phyloP scores from a whole-genome alignment of 2,113 vertebrate genomes.

The Anarrhichthys ocellatus region DNA sequence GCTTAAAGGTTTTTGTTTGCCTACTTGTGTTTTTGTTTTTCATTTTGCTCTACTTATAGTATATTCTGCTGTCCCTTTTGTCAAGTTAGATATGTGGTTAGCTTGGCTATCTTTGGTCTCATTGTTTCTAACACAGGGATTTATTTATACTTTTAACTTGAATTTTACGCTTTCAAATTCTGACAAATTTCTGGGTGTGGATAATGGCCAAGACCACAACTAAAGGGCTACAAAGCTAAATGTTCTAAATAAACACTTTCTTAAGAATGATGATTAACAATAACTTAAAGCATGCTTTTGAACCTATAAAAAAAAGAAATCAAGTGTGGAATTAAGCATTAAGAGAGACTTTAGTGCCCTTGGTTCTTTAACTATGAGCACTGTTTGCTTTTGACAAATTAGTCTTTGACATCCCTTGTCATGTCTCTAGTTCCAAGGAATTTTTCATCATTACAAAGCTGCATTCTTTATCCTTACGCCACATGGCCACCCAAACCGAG shows the following conservation, averaged over 20 bases:
- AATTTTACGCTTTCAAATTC: conserved; percentile 30
- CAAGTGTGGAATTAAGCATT: conserved; percentile 44
- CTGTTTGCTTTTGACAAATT: conserved; percentile 48
- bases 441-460: conserved; percentile 63
- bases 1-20: conserved; percentile 95
- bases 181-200: conserved; percentile 27
- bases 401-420: conserved; percentile 66
- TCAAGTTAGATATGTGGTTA: conserved; percentile 35
- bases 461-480: conserved; percentile 36
- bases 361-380: conserved; percentile 52
- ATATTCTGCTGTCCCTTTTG: conserved; percentile 65
- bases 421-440: conserved; percentile 59
- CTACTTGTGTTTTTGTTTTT: conserved; percentile 81
- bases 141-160: neutral
- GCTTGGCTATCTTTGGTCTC: conserved; percentile 14
- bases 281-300: conserved; percentile 9
- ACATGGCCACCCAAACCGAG: conserved; percentile 65
- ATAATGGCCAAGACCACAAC: conserved; percentile 1
- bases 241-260: neutral
- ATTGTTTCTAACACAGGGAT: neutral
- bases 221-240: conserved; percentile 21
- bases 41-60: conserved; percentile 71
- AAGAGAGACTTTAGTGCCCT: conserved; percentile 36
- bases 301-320: conserved; percentile 15
- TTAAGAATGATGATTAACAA: conserved; percentile 10